Evolutionary conservation across 2,888 invertebrate species (phyloP), one percentile per base, ranked within the genome.

Genomic region (Helleia helle): DNA sequence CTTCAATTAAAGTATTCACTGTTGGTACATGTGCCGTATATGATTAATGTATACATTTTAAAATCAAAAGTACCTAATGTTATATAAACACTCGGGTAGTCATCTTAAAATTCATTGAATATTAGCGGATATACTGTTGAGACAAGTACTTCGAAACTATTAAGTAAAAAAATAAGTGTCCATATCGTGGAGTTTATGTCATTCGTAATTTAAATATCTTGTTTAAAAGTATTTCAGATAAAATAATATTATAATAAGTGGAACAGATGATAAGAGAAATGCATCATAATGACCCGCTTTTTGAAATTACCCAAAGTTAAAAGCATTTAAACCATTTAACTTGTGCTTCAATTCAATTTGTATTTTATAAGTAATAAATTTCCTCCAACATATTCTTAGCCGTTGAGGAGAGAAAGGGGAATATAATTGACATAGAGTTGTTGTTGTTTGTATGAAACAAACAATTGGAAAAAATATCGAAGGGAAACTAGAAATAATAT

Each of bases 191-290:
- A 18, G n/a, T 17, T 30, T 14, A 6, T 11, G 6, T 9, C 15
- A 9, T 31, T 6, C 15, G 17, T 31, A 31, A 18, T 31, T 31
- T 31, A 11, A 17, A 31, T 18, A 31, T 31, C 31, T 31, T 17
- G 18, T 17, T 31, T 15, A 11, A 31, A 18, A 11, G 34, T 17
- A 18, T 11, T 22, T 7, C 11, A 18, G 9, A 34, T 22, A 17
- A 34, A 18, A 34, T 22, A 34, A 8, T 22, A 22, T 31, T 11
- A 22, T 11, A 12, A 11, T 18, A 18, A 31, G 28, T 29, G 28
- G 7, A 29, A 28, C 13, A 11, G 9, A 13, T 5, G 22, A 34
- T 34, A 22, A 22, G 18, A 3, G 7, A 18, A 22, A 22, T 18
- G 18, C 34, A 12, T 9, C 15, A 30, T 34, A 22, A 22, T 6